A percentile compares a stretch with the other conserved stretches of the same genome.
These are phyloP conservation scores for Phymorhynchus buccinoides DNA, from an alignment of 1,140 invertebrate genomes.

Conservation along the genomic window DNA sequence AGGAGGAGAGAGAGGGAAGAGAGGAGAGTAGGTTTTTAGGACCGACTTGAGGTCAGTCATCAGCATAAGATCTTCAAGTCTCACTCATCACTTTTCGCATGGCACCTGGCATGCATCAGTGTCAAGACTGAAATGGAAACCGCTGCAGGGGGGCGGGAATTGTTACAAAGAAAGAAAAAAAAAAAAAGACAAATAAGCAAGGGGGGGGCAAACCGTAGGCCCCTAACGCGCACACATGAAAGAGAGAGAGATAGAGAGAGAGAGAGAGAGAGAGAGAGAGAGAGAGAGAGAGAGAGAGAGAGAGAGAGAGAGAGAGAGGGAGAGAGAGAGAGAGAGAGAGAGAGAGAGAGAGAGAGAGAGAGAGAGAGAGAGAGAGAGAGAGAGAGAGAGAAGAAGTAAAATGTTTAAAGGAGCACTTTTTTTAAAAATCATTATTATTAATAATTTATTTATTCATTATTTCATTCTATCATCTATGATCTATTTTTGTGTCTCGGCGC, in stretches of 20 bases:
- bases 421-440: background rate
- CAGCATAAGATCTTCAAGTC: no score
- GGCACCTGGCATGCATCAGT: no score
- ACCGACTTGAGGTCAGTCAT: no score
- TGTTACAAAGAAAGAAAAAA: no score
- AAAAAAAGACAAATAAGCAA: no score
- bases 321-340: no score
- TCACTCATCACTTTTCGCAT: no score
- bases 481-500: no score
- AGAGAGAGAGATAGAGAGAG: slow-evolving; percentile 6
- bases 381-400: background rate
- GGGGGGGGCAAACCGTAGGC: background rate
- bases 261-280: no score
- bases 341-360: slow-evolving; percentile 55
- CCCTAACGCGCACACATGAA: background rate
- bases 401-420: background rate
- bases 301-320: slow-evolving; percentile 13
- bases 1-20: background rate
- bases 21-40: background rate
- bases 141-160: background rate
- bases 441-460: no score
- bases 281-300: slow-evolving; percentile 3
- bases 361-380: background rate
- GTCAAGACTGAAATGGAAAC: no score
- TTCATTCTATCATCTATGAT: no score